Evolutionary conservation across 2,113 vertebrate genomes (phyloP).

Genomic region (Sula dactylatra): DNA sequence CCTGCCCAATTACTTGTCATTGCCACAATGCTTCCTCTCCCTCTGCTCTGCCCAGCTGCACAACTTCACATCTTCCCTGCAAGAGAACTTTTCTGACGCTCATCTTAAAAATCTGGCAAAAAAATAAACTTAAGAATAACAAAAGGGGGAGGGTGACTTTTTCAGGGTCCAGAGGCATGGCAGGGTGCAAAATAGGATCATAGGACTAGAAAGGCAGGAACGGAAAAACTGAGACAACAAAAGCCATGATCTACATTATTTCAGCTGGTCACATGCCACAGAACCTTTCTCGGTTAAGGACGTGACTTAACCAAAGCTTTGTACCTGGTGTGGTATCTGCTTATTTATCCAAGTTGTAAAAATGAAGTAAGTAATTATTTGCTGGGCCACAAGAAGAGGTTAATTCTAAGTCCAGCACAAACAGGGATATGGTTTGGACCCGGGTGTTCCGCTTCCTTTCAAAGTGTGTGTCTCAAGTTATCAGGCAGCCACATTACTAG

Average conservation of each 20-base stretch:
- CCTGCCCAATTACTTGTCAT: background rate
- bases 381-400: background rate
- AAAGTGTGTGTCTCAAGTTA: background rate
- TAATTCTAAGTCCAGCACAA: background rate
- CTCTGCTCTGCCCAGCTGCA: background rate
- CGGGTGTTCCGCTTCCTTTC: background rate
- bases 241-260: background rate
- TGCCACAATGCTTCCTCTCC: accelerated
- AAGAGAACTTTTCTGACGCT: accelerated
- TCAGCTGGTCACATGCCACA: background rate
- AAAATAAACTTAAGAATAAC: background rate
- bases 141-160: background rate
- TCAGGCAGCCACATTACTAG: background rate
- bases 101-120: background rate
- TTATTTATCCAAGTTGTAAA: background rate
- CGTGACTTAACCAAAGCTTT: background rate
- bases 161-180: background rate
- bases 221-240: background rate
- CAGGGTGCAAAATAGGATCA: background rate
- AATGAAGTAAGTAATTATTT: background rate
- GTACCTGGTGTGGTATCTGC: background rate
- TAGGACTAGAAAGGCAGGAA: background rate
- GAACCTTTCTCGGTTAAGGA: background rate
- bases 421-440: too few species aligned
- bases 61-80: background rate